phyloP scores from a whole-genome alignment of 2,888 invertebrate species.

The Drosophila mayaguana region DNA sequence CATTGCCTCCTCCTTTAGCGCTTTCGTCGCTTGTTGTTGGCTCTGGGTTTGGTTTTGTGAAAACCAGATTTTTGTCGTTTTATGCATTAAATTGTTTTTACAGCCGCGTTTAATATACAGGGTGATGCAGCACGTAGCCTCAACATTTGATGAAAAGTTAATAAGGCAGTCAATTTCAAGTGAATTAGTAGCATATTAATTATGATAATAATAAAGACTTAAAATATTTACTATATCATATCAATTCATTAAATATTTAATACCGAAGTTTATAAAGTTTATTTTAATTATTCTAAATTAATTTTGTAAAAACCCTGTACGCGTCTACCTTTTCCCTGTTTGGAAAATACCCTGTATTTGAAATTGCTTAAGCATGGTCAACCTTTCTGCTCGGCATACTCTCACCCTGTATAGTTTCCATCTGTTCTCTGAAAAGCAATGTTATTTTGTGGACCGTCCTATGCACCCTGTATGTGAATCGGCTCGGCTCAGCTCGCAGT shows the following conservation, averaged over 20 bases:
- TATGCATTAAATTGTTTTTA: constrained; percentile 82
- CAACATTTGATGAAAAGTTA: not conserved
- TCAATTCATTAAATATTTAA: not conserved
- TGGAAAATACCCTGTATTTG: not conserved
- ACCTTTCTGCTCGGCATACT: not conserved
- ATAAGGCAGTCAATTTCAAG: not conserved
- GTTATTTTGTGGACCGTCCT: not conserved
- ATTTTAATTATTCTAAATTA: too few relatives aligned
- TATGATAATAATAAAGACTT: too few relatives aligned
- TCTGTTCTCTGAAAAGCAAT: not conserved
- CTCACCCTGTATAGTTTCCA: constrained; percentile 19
- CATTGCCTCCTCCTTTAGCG: constrained; percentile 58
- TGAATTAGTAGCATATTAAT: not conserved
- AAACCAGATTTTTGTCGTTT: constrained; percentile 83
- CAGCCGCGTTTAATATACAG: constrained; percentile 78
- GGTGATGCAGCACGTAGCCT: constrained; percentile 25
- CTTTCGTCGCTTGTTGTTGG: constrained; percentile 71
- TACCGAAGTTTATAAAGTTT: accelerated
- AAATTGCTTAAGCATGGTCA: not conserved
- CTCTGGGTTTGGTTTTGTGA: constrained; percentile 75
- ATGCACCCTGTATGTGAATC: constrained; percentile 50
- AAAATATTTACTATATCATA: not conserved
- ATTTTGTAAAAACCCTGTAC: not conserved
- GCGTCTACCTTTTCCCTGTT: not conserved
- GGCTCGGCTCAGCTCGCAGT: constrained; percentile 43